A percentile compares a stretch with the other conserved stretches of the same genome.
Evolutionary conservation across 2,888 invertebrate species (phyloP).

Genomic region (Drosophila imparisetae): DNA sequence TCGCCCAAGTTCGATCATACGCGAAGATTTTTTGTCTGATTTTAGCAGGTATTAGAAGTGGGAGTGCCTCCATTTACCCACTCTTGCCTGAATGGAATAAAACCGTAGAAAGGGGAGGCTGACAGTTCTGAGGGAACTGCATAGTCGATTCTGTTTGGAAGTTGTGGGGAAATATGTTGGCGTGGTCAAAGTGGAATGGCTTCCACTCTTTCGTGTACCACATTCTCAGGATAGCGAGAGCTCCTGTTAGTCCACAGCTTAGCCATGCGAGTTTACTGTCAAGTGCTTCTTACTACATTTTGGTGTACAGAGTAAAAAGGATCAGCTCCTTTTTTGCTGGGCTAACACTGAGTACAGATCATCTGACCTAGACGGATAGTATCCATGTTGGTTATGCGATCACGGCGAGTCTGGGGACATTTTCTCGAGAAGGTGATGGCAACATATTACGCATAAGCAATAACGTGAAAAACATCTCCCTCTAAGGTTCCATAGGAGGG

Average conservation of each 20-base stretch:
- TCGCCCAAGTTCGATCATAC: too few species aligned
- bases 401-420: not conserved
- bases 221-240: not conserved
- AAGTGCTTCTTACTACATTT: too few species aligned
- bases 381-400: not conserved
- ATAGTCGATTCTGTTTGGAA: not conserved
- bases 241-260: not conserved
- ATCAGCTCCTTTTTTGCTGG: not conserved
- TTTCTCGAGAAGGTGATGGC: not conserved
- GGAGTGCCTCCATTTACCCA: not conserved
- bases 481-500: not conserved
- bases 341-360: not conserved
- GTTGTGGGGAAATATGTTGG: not conserved
- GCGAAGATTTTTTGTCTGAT: too few species aligned
- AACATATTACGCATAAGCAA: not conserved
- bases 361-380: not conserved
- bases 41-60: not conserved
- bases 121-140: not conserved
- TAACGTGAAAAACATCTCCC: not conserved
- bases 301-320: not conserved
- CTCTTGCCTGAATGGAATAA: not conserved
- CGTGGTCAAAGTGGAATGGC: not conserved
- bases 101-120: not conserved
- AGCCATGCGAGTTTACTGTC: not conserved
- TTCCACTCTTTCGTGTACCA: not conserved